A percentile compares a stretch with the other conserved stretches of the same genome.
These are phyloP conservation scores for Lepidurus arcticus DNA, from an alignment of 1,140 invertebrate species.

Conservation along the genomic window DNA sequence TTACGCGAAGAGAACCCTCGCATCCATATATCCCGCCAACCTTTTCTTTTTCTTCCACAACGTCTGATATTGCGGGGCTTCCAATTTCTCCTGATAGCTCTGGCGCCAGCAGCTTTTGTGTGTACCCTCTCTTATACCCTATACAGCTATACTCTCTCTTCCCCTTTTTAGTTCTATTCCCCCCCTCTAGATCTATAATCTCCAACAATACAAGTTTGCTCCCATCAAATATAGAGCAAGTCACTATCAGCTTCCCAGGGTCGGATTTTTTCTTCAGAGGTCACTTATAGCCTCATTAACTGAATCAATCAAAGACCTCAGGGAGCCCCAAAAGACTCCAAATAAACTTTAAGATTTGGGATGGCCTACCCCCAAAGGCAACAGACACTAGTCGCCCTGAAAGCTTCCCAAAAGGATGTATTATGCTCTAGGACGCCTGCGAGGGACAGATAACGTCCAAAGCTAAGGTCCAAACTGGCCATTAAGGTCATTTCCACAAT, in stretches of 20 bases:
- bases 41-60: neutral
- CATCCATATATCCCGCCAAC: neutral
- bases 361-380: neutral
- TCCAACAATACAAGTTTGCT: too few relatives aligned
- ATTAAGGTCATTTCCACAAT: conserved; percentile 19
- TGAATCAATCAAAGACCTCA: conserved; percentile 1
- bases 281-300: neutral
- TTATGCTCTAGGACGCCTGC: neutral
- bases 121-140: too few relatives aligned
- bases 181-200: too few relatives aligned
- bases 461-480: neutral
- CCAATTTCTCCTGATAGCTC: conserved; percentile 16
- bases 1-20: neutral
- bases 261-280: neutral
- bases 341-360: neutral
- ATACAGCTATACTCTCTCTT: neutral
- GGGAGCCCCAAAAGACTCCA: neutral
- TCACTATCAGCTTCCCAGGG: neutral
- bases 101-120: neutral
- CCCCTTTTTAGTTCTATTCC: neutral
- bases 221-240: too few relatives aligned
- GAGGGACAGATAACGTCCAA: neutral
- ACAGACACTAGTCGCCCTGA: neutral
- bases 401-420: too few relatives aligned
- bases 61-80: conserved; percentile 15